These are phyloP conservation scores for Passer montanus DNA, from an alignment of 2,113 vertebrate species.

Conservation along the genomic window DNA sequence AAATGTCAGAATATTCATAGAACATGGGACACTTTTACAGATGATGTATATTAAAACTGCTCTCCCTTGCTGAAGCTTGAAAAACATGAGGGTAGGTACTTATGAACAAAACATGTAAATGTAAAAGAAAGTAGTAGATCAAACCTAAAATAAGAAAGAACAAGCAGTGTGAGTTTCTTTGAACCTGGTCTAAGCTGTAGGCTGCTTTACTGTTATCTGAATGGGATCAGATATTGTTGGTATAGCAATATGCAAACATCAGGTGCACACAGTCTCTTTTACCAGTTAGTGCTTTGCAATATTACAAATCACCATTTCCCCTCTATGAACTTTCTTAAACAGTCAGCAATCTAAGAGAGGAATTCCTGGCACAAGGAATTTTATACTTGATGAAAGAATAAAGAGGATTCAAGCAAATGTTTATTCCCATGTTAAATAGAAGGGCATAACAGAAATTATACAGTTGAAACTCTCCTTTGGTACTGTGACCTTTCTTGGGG, in stretches of 20 bases:
- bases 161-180: not conserved
- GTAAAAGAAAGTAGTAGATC: not conserved
- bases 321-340: not conserved
- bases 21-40: not conserved
- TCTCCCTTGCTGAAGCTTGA: not conserved
- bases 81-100: not conserved
- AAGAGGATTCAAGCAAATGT: not conserved
- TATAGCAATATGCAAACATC: not conserved
- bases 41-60: not conserved
- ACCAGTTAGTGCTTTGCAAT: not conserved
- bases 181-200: not conserved
- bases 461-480: not conserved
- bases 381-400: not conserved
- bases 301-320: not conserved
- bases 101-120: not conserved
- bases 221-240: not conserved
- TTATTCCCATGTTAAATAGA: not conserved
- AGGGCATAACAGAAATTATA: not conserved
- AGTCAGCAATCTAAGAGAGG: not conserved
- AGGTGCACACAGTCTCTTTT: not conserved
- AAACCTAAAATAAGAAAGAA: not conserved
- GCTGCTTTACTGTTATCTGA: not conserved
- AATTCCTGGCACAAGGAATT: not conserved
- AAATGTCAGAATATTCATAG: not conserved
- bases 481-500: not conserved